phyloP scores from a whole-genome alignment of 2,888 invertebrate species.

The Apotomis betuletana region DNA sequence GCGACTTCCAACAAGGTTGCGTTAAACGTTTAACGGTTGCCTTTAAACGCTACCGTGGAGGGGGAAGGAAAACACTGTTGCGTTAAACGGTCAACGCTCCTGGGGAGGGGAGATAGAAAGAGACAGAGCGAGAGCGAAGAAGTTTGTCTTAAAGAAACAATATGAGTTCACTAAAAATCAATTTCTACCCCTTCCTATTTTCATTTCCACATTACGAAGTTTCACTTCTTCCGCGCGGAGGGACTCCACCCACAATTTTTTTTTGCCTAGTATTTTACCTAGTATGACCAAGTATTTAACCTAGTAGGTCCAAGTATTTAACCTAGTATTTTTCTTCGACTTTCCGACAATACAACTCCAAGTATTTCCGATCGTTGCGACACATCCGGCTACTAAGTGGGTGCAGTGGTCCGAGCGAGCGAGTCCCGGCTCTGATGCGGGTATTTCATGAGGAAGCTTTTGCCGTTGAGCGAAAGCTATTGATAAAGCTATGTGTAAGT shows the following conservation, averaged over 20 bases:
- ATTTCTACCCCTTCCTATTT: no score
- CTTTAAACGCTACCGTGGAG: no score
- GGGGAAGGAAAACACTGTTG: no score
- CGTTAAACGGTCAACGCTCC: no score
- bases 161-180: no score
- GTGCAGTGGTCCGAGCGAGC: background rate
- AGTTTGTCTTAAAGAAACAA: no score
- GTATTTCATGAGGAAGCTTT: background rate
- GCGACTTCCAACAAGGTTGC: no score
- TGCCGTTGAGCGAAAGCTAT: background rate
- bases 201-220: no score
- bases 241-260: background rate
- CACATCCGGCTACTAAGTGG: constrained; percentile 17
- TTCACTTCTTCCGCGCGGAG: no score
- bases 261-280: background rate
- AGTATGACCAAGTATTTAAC: background rate
- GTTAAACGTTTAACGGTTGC: no score
- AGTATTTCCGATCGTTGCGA: constrained; percentile 4
- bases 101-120: no score
- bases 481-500: background rate
- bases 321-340: background rate
- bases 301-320: background rate
- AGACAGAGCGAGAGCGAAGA: no score
- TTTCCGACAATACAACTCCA: background rate
- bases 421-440: background rate